These are phyloP conservation scores for Acanthaster planci DNA, from an alignment of 35 echinoderm and acorn worm species.

Conservation along the genomic window DNA sequence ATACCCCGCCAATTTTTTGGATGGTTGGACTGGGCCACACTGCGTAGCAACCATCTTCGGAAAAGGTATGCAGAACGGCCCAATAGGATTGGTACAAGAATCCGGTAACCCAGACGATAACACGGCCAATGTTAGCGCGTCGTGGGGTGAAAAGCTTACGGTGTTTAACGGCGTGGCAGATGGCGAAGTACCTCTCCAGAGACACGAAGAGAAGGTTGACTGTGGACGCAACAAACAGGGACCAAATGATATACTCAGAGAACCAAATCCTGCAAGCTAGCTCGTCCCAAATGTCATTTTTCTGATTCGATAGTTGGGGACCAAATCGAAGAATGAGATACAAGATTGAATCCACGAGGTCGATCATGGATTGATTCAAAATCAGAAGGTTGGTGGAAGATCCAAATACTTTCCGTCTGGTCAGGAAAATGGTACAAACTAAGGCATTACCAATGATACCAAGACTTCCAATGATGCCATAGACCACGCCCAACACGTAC, in stretches of 20 bases:
- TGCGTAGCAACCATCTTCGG: slow-evolving; percentile 35
- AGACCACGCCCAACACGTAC: slow-evolving; percentile 5
- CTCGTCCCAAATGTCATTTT: slow-evolving; percentile 43
- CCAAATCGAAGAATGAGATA: slow-evolving; percentile 57
- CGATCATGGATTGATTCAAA: slow-evolving; percentile 69
- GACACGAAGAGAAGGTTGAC: slow-evolving; percentile 72
- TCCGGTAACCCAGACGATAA: slow-evolving; percentile 49
- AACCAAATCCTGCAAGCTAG: slow-evolving; percentile 68
- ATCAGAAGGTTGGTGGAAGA: slow-evolving; percentile 70
- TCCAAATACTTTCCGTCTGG: slow-evolving; percentile 51
- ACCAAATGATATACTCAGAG: slow-evolving; percentile 69
- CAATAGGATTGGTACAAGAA: slow-evolving; percentile 69
- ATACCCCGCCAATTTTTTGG: slow-evolving; percentile 44
- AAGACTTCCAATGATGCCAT: slow-evolving; percentile 65
- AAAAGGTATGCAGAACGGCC: slow-evolving; percentile 43
- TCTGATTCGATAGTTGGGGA: slow-evolving; percentile 19
- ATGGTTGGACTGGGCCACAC: slow-evolving; percentile 40
- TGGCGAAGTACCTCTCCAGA: slow-evolving; percentile 65
- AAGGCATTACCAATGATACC: slow-evolving; percentile 61
- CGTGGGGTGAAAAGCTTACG: slow-evolving; percentile 55
- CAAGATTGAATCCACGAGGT: slow-evolving; percentile 59
- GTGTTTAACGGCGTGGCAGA: slow-evolving; percentile 51
- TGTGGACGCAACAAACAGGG: slow-evolving; percentile 68
- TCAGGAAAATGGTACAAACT: slow-evolving; percentile 62
- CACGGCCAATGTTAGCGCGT: slow-evolving; percentile 52